Evolutionary conservation across 2,888 invertebrate species (phyloP).

Genomic region (Mesochorus sp.): DNA sequence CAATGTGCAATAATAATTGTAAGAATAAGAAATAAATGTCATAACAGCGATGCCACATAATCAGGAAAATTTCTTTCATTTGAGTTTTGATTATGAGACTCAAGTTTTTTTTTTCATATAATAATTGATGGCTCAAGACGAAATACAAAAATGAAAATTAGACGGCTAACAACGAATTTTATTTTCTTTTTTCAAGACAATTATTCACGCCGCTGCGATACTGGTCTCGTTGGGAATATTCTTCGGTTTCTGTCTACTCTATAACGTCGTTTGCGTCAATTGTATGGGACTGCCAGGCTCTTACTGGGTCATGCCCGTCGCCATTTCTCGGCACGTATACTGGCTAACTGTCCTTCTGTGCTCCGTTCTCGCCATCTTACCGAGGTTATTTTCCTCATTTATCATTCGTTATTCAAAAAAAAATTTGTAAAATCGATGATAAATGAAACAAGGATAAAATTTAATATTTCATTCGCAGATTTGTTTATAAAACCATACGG

Average conservation of each 20-base stretch:
- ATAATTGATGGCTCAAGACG: not conserved
- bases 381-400: too few relatives aligned
- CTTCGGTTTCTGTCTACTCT: slow-evolving; percentile 92
- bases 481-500: slow-evolving; percentile 87
- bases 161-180: not conserved
- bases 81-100: too few relatives aligned
- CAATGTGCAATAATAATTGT: too few relatives aligned
- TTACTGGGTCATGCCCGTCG: slow-evolving; percentile 92
- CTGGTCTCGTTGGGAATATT: slow-evolving; percentile 90
- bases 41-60: too few relatives aligned
- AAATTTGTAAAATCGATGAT: not conserved
- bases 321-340: slow-evolving; percentile 88
- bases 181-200: slow-evolving; percentile 87
- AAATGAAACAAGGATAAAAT: not conserved
- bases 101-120: too few relatives aligned
- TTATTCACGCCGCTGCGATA: slow-evolving; percentile 91
- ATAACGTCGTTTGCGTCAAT: slow-evolving; percentile 91
- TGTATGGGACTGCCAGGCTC: slow-evolving; percentile 94
- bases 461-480: slow-evolving; percentile 81
- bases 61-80: too few relatives aligned
- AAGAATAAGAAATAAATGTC: too few relatives aligned
- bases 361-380: slow-evolving; percentile 90
- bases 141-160: not conserved
- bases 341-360: slow-evolving; percentile 92
- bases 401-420: too few relatives aligned